A percentile compares a stretch with the other conserved stretches of the same genome.
phyloP scores from a whole-genome alignment of 2,888 invertebrate genomes.

The Vanessa cardui region DNA sequence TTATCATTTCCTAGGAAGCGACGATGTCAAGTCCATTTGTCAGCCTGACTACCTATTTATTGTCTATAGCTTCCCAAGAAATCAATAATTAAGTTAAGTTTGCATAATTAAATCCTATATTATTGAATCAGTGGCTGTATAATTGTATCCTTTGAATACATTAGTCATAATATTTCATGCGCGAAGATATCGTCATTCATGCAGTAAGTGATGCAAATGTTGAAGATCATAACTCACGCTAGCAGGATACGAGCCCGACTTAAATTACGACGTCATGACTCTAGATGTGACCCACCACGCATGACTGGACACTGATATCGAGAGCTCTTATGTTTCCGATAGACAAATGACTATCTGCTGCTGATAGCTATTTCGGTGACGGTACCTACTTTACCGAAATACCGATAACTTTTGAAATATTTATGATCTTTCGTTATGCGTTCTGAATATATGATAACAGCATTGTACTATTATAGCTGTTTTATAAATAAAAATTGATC shows the following conservation, averaged over 20 bases:
- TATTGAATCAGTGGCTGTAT: conserved; percentile 16
- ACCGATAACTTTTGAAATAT: conserved; percentile 33
- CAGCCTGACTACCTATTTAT: neutral
- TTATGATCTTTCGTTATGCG: conserved; percentile 27
- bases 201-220: conserved; percentile 7
- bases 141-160: conserved; percentile 14
- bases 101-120: conserved; percentile 24
- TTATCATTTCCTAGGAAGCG: too few relatives aligned
- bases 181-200: neutral
- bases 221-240: conserved; percentile 51
- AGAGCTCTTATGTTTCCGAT: conserved; percentile 48
- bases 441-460: conserved; percentile 25
- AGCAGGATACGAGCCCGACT: conserved; percentile 51
- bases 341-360: conserved; percentile 42
- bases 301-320: conserved; percentile 49
- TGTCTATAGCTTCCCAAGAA: neutral
- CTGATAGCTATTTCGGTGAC: conserved; percentile 30
- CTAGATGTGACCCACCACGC: conserved; percentile 47
- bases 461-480: conserved; percentile 11
- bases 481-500: neutral
- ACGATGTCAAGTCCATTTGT: too few relatives aligned
- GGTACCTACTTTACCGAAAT: conserved; percentile 27
- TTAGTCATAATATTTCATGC: conserved; percentile 15
- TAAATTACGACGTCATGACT: conserved; percentile 53
- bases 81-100: conserved; percentile 17